Percentiles rank a stretch among this genome's conserved stretches.
phyloP scores from a whole-genome alignment of 2,113 vertebrate species.

The Stictonetta naevosa region DNA sequence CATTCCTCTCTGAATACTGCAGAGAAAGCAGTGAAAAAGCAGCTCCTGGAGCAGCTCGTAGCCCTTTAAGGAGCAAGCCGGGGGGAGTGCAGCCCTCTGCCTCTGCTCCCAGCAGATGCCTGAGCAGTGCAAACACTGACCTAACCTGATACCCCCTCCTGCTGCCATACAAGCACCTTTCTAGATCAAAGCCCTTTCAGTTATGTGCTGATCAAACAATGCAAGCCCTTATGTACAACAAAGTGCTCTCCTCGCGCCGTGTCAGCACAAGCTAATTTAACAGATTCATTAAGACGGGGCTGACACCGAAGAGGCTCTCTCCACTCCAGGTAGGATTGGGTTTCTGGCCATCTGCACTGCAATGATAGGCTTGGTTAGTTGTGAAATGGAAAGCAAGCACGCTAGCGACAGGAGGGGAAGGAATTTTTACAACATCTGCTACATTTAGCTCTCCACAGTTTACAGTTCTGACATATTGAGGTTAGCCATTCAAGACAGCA shows the following conservation, averaged over 20 bases:
- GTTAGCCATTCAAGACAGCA: background rate
- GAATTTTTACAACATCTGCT: slow-evolving; percentile 54
- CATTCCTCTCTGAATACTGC: background rate
- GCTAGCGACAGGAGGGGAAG: background rate
- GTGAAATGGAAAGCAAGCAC: slow-evolving; percentile 1
- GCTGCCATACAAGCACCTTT: slow-evolving; percentile 63
- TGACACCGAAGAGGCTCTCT: slow-evolving; percentile 68
- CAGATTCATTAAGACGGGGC: slow-evolving; percentile 73
- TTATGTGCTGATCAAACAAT: slow-evolving; percentile 70
- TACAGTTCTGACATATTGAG: slow-evolving; percentile 42
- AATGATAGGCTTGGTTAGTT: slow-evolving; percentile 37
- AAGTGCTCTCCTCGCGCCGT: slow-evolving; percentile 60
- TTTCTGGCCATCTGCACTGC: slow-evolving; percentile 69
- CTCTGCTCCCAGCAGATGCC: background rate
- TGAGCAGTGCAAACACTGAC: slow-evolving; percentile 33
- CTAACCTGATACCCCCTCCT: slow-evolving; percentile 47
- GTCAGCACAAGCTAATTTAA: slow-evolving; percentile 76
- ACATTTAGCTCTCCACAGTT: slow-evolving; percentile 51
- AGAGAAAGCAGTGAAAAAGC: background rate
- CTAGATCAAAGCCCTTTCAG: slow-evolving; percentile 56
- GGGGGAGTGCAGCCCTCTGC: background rate
- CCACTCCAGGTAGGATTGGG: slow-evolving; percentile 55
- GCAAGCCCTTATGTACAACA: slow-evolving; percentile 70
- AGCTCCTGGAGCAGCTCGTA: background rate
- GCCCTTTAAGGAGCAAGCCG: slow-evolving; percentile 14